A percentile compares a stretch with the other conserved stretches of the same genome.
Conservation (phyloP, 2,113 vertebrate genomes). For the Pithys albifrons region DNA sequence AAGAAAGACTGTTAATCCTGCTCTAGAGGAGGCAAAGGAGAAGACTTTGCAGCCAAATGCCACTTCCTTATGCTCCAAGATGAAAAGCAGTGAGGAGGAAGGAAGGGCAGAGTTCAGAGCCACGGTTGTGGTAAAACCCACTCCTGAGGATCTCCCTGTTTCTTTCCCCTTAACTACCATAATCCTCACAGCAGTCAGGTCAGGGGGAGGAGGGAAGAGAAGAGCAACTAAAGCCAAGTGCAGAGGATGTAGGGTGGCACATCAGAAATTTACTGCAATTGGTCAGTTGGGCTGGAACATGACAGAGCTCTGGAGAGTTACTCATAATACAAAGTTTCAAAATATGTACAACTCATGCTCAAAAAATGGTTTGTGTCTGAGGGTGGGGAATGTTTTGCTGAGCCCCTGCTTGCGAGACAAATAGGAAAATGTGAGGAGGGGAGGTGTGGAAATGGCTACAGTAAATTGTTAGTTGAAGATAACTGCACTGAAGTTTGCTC, state of each 20-base stretch:
- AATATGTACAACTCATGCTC: slow-evolving; percentile 9
- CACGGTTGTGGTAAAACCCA: background rate
- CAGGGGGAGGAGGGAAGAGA: background rate
- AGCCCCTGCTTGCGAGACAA: background rate
- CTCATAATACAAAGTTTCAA: slow-evolving; percentile 28
- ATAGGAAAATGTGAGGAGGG: background rate
- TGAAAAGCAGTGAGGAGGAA: background rate
- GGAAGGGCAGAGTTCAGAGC: background rate
- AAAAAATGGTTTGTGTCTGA: slow-evolving; percentile 38
- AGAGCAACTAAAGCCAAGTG: background rate
- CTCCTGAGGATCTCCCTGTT: rapidly evolving
- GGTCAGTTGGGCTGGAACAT: background rate
- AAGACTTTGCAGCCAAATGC: background rate
- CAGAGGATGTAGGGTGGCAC: background rate
- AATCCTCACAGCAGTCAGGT: background rate
- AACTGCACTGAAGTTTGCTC: background rate
- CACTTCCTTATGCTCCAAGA: background rate
- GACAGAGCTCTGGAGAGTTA: background rate
- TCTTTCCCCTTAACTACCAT: background rate
- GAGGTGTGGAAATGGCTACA: background rate
- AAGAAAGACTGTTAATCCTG: background rate
- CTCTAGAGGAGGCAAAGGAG: background rate
- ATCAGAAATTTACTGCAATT: background rate
- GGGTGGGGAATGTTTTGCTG: slow-evolving; percentile 8
- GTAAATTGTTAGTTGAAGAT: background rate